Evolutionary conservation across 2,113 vertebrate species (phyloP).

Genomic region (Sphaerodactylus townsendi): DNA sequence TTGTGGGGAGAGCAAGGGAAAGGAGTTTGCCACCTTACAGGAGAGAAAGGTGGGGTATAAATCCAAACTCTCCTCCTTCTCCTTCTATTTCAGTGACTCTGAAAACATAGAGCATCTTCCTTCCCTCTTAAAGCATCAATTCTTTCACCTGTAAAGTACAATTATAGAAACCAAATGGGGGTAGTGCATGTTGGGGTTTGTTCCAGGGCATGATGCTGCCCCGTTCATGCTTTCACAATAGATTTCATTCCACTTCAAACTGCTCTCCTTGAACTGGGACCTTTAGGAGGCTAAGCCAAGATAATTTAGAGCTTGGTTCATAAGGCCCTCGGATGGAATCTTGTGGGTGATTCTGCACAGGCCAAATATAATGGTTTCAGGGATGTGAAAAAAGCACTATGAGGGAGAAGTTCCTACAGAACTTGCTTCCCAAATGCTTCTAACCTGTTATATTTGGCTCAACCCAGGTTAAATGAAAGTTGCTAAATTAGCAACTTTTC

Average conservation of each 20-base stretch:
- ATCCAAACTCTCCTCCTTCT: no score
- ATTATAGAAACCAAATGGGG: not conserved
- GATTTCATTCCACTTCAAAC: not conserved
- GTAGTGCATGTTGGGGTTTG: not conserved
- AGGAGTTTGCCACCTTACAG: no score
- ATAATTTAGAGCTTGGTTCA: not conserved
- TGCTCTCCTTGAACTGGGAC: not conserved
- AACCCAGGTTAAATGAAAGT: no score
- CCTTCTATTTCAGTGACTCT: not conserved
- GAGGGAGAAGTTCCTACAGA: no score
- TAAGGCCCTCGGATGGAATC: not conserved
- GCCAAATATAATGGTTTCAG: no score
- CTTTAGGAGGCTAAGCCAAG: not conserved
- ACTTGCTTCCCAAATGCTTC: no score
- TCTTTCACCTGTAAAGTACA: not conserved
- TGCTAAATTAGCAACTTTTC: no score
- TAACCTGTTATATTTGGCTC: no score
- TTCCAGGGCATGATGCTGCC: not conserved
- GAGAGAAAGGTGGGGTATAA: no score
- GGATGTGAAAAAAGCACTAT: no score
- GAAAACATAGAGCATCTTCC: not conserved
- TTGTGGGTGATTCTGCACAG: no score
- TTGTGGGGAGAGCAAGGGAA: no score
- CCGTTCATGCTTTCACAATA: not conserved
- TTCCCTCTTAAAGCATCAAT: not conserved